These are phyloP conservation scores for Chrysolina haemoptera DNA, from an alignment of 2,888 invertebrate species.

Conservation along the genomic window DNA sequence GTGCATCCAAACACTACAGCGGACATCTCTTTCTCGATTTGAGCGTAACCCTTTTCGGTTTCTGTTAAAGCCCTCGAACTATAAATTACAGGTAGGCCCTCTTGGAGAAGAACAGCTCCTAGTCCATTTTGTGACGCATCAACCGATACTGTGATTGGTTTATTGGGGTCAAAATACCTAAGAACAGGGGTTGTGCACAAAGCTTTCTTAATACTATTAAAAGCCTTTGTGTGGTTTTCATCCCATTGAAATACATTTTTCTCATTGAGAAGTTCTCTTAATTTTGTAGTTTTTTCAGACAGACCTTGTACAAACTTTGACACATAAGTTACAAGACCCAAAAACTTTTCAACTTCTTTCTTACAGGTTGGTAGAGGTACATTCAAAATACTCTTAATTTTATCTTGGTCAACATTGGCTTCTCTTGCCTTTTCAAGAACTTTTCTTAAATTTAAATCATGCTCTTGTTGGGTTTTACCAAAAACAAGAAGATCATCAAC, in stretches of 20 bases:
- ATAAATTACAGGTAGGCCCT: constrained; percentile 22
- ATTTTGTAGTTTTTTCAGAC: constrained; percentile 24
- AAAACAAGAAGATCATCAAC: constrained; percentile 58
- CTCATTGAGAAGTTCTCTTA: constrained; percentile 18
- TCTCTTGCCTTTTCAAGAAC: constrained; percentile 44
- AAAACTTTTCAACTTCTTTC: constrained; percentile 14
- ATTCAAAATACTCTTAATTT: constrained; percentile 26
- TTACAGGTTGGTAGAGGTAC: constrained; percentile 18
- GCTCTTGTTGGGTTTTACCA: constrained; percentile 49
- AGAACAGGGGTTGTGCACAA: constrained; percentile 24
- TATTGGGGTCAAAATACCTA: constrained; percentile 20
- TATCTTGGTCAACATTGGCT: constrained; percentile 32
- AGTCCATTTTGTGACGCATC: constrained; percentile 25
- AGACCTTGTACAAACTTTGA: constrained; percentile 20
- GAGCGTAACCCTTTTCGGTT: constrained; percentile 13
- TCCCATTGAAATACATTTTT: constrained; percentile 17
- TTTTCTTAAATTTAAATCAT: constrained; percentile 47
- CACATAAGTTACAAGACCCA: constrained; percentile 20
- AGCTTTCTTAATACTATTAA: constrained; percentile 15
- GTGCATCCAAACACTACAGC: constrained; percentile 55
- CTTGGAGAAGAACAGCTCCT: constrained; percentile 20
- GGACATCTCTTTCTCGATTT: constrained; percentile 37
- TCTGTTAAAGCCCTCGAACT: constrained; percentile 24
- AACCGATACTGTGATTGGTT: constrained; percentile 17
- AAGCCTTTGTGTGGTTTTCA: constrained; percentile 13